Conservation (phyloP, 2,797 vertebrate genomes). For the Anniella stebbinsi region DNA sequence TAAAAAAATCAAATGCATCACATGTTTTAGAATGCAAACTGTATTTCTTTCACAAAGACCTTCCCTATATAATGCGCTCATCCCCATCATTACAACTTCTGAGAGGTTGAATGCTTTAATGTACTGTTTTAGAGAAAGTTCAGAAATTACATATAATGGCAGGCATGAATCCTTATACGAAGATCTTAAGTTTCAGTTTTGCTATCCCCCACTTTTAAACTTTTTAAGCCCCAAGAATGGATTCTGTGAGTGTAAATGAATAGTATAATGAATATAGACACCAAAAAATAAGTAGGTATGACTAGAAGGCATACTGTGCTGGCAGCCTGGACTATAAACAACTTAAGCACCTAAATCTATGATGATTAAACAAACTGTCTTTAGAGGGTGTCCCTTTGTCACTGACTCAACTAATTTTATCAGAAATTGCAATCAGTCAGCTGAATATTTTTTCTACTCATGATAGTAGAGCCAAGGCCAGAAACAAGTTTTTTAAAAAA, state of each 20-base stretch:
- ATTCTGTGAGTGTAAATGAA: not conserved
- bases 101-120: not conserved
- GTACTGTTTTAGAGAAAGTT: not conserved
- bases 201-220: not conserved
- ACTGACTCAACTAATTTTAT: not conserved
- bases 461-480: not conserved
- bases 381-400: not conserved
- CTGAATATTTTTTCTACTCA: not conserved
- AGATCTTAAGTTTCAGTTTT: not conserved
- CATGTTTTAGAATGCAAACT: not conserved
- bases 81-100: not conserved
- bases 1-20: not conserved
- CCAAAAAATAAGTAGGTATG: not conserved
- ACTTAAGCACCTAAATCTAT: not conserved
- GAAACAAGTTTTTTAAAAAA: slow-evolving; percentile 21
- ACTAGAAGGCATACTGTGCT: not conserved
- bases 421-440: not conserved
- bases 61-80: not conserved
- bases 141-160: not conserved
- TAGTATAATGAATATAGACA: not conserved
- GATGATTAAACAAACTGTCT: not conserved
- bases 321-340: not conserved
- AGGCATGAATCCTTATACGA: not conserved
- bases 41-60: not conserved
- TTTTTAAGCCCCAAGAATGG: not conserved